Base-by-base conservation (phyloP, 2,888 invertebrate genomes). In the Apotomis betuletana region DNA sequence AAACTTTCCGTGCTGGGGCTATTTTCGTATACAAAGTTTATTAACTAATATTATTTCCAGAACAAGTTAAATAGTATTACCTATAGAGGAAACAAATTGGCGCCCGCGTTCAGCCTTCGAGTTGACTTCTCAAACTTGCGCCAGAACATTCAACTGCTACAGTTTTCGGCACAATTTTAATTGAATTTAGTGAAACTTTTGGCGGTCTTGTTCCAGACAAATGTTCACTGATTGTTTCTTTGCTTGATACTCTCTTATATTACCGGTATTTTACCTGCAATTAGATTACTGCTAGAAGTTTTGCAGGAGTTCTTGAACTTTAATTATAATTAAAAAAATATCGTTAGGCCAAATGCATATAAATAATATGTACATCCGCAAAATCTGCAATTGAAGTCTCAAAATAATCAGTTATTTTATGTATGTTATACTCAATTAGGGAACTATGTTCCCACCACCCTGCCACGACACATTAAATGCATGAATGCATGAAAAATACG, bases 181-280 rank as follows among this genome's bases (percentile, higher is more conserved):
- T 44, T 60, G 54, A 68, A 61, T 55, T 13, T 54, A 36, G 12
- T 54, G 46, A 36, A 68, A 68, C 44, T 68, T 68, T 61, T 36
- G 12, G 52, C 51, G 5, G 51, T 41, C 4, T 36, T 8, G 52
- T 27, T n/a, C 2, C 49, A 58, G 49, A 67, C 49, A 51, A 46
- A n/a, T n/a, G 49, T 10, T 46, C 49, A 36, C 38, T 55, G 54
- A 55, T 46, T 54, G 44, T n/a, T 1, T 61, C 9, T 41, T 57
- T 36, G 58, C 38, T 4, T 36, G n/a, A 1, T 41, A 41, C 12
- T 15, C 13, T 46, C 44, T 46, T 51, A 3, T n/a, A 49, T 13
- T 5, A 62, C 36, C n/a, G 6, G 41, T 41, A 41, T 41, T 41
- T 0, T 4, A 41, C 41, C 27, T 27, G 27, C 0, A 2, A 27